Evolutionary conservation across 2,797 vertebrate species (phyloP).

Genomic region (Myotis planiceps): DNA sequence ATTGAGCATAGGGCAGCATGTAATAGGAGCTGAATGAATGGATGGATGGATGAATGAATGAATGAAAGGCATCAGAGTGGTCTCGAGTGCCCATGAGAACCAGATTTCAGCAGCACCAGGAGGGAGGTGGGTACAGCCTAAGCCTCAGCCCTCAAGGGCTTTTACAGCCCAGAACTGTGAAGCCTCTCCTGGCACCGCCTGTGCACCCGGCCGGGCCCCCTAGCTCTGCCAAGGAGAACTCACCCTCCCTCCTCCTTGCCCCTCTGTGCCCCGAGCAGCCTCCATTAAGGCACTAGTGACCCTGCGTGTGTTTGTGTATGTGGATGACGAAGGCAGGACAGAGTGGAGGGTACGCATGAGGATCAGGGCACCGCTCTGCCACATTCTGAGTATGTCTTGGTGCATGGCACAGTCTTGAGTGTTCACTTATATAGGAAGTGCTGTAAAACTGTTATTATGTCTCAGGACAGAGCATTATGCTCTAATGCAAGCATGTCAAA

Average conservation of each 20-base stretch:
- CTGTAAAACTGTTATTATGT: fast-evolving
- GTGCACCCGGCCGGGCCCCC: neutral
- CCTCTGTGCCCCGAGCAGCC: neutral
- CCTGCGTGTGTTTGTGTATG: fast-evolving
- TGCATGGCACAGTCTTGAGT: neutral
- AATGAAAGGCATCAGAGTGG: neutral
- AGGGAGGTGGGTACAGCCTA: neutral
- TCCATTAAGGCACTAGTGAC: neutral
- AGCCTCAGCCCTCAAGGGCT: neutral
- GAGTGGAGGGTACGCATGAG: neutral
- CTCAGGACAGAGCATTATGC: neutral
- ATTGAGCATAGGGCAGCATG: neutral
- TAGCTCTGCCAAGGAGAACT: neutral
- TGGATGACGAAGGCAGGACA: neutral
- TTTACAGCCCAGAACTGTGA: neutral
- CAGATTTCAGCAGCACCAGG: neutral
- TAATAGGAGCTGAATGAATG: neutral
- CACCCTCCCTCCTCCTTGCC: neutral
- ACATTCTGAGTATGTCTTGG: neutral
- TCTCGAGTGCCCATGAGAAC: neutral
- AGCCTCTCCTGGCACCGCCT: neutral
- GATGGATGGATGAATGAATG: neutral
- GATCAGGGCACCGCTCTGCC: neutral
- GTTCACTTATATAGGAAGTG: neutral
- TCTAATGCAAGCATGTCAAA: too few relatives aligned